Evolutionary conservation across 2,888 invertebrate genomes (phyloP).

Genomic region (Xylocampa areola): DNA sequence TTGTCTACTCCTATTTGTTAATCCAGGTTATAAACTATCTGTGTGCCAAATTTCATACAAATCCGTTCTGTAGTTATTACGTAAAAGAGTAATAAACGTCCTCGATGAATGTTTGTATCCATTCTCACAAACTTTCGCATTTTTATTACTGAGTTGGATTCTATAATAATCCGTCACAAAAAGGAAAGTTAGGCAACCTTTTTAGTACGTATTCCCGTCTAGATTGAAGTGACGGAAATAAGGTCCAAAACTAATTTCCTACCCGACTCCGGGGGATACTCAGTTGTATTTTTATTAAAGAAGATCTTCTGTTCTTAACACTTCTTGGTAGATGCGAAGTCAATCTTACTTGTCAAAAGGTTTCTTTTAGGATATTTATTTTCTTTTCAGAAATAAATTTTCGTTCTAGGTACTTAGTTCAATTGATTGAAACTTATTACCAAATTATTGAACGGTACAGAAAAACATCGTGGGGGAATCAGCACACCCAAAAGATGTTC

Average conservation of each 20-base stretch:
- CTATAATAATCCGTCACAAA: not conserved
- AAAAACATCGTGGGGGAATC: too few species aligned
- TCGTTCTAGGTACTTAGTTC: too few species aligned
- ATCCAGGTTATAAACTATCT: too few species aligned
- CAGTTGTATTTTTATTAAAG: not conserved
- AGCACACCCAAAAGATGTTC: too few species aligned
- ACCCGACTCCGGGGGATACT: not conserved
- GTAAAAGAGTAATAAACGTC: too few species aligned
- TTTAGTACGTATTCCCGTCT: conserved; percentile 8
- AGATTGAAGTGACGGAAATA: conserved; percentile 27
- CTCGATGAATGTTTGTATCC: not conserved
- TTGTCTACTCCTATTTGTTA: too few species aligned
- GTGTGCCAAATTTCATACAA: too few species aligned
- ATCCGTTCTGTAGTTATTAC: too few species aligned
- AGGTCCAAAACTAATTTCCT: conserved; percentile 31
- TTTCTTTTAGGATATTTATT: conserved; percentile 7
- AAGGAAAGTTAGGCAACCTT: conserved; percentile 6
- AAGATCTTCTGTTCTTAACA: not conserved
- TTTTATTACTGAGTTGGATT: not conserved
- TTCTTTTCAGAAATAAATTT: too few species aligned
- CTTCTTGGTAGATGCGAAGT: not conserved
- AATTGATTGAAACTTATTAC: too few species aligned
- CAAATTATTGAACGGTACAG: too few species aligned
- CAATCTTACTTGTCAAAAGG: not conserved
- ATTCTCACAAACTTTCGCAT: too few species aligned